A percentile compares a stretch with the other conserved stretches of the same genome.
Conservation (phyloP, 2,113 vertebrate species). For the Sylvia atricapilla region DNA sequence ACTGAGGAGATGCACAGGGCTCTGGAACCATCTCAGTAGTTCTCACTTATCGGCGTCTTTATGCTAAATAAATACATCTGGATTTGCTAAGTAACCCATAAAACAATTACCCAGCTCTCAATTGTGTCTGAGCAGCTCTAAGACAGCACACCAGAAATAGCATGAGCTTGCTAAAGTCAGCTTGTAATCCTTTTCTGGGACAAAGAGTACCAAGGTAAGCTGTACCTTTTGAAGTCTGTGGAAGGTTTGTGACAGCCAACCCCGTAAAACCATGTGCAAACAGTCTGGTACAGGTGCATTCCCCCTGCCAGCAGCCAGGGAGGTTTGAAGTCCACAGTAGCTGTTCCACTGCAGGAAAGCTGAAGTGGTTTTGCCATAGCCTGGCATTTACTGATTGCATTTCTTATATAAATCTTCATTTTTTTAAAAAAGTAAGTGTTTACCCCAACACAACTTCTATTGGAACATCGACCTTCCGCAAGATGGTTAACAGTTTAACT, state of each 20-base stretch:
- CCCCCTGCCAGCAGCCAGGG: not conserved
- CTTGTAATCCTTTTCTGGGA: not conserved
- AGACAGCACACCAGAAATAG: not conserved
- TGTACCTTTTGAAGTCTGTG: not conserved
- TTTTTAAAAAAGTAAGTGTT: not conserved
- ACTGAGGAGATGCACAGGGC: not conserved
- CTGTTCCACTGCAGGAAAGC: not conserved
- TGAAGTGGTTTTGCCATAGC: not conserved
- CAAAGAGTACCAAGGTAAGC: conserved; percentile 11
- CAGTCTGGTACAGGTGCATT: not conserved
- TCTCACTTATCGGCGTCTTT: not conserved
- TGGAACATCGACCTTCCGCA: not conserved
- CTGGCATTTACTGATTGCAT: not conserved
- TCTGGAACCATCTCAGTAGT: not conserved
- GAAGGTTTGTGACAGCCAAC: not conserved
- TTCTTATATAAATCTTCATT: not conserved
- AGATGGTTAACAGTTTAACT: not conserved
- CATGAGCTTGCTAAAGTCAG: not conserved
- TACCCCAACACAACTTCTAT: not conserved
- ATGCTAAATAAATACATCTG: conserved; percentile 46
- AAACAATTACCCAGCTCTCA: conserved; percentile 42
- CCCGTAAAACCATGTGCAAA: not conserved
- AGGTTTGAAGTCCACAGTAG: not conserved
- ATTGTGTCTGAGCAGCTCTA: not conserved
- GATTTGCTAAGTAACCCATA: conserved; percentile 49